Base-by-base conservation (phyloP, 1,140 invertebrate genomes). In the Drosophila subobscura region DNA sequence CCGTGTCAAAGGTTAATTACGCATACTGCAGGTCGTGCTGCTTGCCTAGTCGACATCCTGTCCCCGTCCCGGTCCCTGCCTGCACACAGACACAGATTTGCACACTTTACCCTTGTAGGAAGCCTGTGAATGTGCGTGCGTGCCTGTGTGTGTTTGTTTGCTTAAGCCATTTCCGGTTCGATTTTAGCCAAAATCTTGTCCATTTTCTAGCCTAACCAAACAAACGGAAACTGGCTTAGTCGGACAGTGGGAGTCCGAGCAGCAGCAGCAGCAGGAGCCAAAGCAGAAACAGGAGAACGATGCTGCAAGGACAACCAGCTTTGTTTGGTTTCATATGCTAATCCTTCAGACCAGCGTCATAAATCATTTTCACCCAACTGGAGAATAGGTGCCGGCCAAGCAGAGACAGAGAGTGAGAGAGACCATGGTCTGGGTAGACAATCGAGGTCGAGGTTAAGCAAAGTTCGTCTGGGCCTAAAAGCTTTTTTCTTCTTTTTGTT, bases 1-100 rank as follows among this genome's bases (percentile, higher is more conserved):
- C 56, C 61, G 84, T 88, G 83, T 79, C 83, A 88, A 88, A 88
- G 83, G 83, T 88, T 88, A 88, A 88, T 88, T 88, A 88, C 78
- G 83, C 83, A 88, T 78, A 80, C 78, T 88, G 83, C 83, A 81
- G 77, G 70, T 83, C 57, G 63, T 60, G 55, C 29, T 47, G 27
- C 52, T 65, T 71, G 66, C 71, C 60, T 57, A 50, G 49, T 47
- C 20, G 46, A 29, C 44, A 52, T 29, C 73, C 79, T 77, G 42
- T 68, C 61, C 27, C 57, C 37, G 20, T 56, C 46, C 73, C 79
- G 74, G 42, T 68, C 61, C 27, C 57, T 46, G 20, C 60, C 46
- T 42, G 14, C 14, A 45, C 27, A 44, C 10, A 41, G 40, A 10
- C 60, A 45, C 25, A 50, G n/a, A 52, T 55, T 54, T 54, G 40